phyloP scores from a whole-genome alignment of 2,797 vertebrate genomes.

The Syngnathus rostellatus region DNA sequence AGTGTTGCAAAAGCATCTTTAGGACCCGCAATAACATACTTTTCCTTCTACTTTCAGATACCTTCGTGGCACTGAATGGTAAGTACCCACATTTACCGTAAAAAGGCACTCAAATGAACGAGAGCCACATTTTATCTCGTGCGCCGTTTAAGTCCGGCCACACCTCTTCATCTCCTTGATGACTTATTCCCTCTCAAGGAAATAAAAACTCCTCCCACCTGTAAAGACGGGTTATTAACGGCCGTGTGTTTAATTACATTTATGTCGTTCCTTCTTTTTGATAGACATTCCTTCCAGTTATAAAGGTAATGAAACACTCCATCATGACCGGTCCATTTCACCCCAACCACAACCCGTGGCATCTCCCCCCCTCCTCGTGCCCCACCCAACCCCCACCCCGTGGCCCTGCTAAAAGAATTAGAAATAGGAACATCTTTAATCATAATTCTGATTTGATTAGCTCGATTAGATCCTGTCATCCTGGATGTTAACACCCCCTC shows the following conservation, averaged over 20 bases:
- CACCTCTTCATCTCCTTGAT: slow-evolving; percentile 56
- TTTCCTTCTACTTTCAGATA: slow-evolving; percentile 79
- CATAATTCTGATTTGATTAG: slow-evolving; percentile 20
- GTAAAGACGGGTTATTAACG: slow-evolving; percentile 55
- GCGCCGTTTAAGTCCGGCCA: slow-evolving; percentile 58
- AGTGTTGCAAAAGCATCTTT: background rate
- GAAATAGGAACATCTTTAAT: slow-evolving; percentile 21
- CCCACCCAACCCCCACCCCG: slow-evolving; percentile 7
- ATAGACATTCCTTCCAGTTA: slow-evolving; percentile 83
- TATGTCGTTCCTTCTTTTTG: slow-evolving; percentile 69
- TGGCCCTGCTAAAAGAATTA: slow-evolving; percentile 25
- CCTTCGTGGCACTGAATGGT: slow-evolving; percentile 98
- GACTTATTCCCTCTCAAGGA: slow-evolving; percentile 61
- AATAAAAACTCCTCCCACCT: slow-evolving; percentile 63
- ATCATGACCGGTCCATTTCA: slow-evolving; percentile 71
- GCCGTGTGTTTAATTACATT: slow-evolving; percentile 59
- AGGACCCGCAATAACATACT: slow-evolving; percentile 40
- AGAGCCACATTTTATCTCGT: slow-evolving; percentile 46
- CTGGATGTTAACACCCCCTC: slow-evolving; percentile 2
- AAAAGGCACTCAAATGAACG: slow-evolving; percentile 42
- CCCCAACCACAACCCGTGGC: no score
- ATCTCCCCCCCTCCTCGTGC: no score
- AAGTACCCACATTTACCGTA: slow-evolving; percentile 63
- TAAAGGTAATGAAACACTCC: slow-evolving; percentile 83
- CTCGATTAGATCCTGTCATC: slow-evolving; percentile 18